These are phyloP conservation scores for Dendronephthya gigantea DNA, from an alignment of 64 coral and sea anemone species.

Conservation along the genomic window DNA sequence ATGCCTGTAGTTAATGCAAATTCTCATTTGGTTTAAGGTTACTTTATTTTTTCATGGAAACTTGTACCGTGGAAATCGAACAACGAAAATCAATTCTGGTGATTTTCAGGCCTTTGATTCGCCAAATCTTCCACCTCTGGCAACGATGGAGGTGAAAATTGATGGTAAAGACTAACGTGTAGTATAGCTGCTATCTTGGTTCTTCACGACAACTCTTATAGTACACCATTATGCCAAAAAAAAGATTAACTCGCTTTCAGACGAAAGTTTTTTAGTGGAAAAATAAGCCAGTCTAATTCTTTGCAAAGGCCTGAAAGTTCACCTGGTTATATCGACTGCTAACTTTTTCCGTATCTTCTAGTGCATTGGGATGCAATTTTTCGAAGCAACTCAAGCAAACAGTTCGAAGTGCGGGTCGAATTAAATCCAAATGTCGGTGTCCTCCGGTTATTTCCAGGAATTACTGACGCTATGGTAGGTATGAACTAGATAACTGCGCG, in stretches of 20 bases:
- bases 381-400: conserved; percentile 52
- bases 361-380: conserved; percentile 98
- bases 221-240: too few relatives aligned
- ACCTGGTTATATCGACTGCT: too few relatives aligned
- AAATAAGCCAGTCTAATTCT: too few relatives aligned
- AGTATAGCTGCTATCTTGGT: too few relatives aligned
- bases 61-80: conserved; percentile 74
- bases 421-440: conserved; percentile 95
- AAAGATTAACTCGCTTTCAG: too few relatives aligned
- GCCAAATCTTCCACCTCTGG: conserved; percentile 82
- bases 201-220: too few relatives aligned
- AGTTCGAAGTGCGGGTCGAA: conserved; percentile 58
- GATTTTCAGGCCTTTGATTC: conserved; percentile 93
- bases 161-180: conserved; percentile 47
- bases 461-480: conserved; percentile 74
- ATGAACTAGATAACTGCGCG: neutral
- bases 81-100: conserved; percentile 89
- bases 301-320: too few relatives aligned
- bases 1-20: too few relatives aligned
- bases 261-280: too few relatives aligned
- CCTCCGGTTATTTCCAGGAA: conserved; percentile 84
- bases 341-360: conserved; percentile 18
- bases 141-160: conserved; percentile 87
- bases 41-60: conserved; percentile 58
- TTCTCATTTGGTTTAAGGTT: conserved; percentile 43